Base-by-base conservation (phyloP, 2,113 vertebrate genomes). In the Heterocephalus glaber region DNA sequence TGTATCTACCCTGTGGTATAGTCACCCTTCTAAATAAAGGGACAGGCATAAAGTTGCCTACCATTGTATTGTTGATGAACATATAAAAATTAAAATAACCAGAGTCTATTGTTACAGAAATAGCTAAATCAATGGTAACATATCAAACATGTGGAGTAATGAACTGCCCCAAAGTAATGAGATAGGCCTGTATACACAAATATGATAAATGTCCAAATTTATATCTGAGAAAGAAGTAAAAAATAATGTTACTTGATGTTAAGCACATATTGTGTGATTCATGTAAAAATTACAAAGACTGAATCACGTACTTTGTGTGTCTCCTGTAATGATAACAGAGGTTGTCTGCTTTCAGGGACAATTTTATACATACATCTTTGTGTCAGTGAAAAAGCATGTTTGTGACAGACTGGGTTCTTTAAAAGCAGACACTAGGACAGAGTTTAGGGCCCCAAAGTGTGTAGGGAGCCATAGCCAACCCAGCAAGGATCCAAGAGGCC, bases 401-500 rank as follows among this genome's bases (percentile, higher is more conserved):
- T 10, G 1, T 22, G 22, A 54, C 2, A 77, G 30, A 1, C 30
- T 41, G 26, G 2, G 1, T 8, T 84, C 17, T 86, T 89, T 72
- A 41, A 52, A 86, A 88, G 24, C 0, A 61, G 4, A 91, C 16
- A 38, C 24, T 9, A 13, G 81, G 14, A 41, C 14, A 58, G 49
- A 38, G 10, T 83, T 63, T n/a, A 49, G 58, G 33, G 19, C 11
- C 6, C 26, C 33, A 28, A 58, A 35, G 19, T 47, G 0, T 49
- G 11, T 4, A 66, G 41, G 61, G 44, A 61, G 5, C 10, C 5
- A 82, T 12, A 22, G 2, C 2, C 41, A 58, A 1, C 5, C 2
- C 13, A 11, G 7, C 12, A 65, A 33, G 13, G 58, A 61, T 11
- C 3, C 35, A 30, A 76, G 11, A 0, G 10, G 0, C 44, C 4